Evolutionary conservation across 1,140 invertebrate species (phyloP).

Genomic region (Drosophila bipectinata): DNA sequence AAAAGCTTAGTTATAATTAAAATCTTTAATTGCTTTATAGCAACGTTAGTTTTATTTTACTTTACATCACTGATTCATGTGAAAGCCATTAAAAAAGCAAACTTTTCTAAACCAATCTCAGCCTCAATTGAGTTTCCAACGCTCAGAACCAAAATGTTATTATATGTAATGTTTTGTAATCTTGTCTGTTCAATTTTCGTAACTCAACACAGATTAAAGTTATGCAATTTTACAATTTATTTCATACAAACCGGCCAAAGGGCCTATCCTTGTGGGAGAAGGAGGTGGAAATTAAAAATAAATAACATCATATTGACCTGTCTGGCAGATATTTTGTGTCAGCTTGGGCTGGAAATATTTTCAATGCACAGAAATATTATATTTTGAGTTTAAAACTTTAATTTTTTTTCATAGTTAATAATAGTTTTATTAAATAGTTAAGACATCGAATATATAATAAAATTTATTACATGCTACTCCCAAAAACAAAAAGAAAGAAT

Average conservation of each 20-base stretch:
- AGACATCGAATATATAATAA: background rate
- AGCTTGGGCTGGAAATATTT: slow-evolving; percentile 7
- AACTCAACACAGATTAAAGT: slow-evolving; percentile 31
- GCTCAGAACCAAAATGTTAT: slow-evolving; percentile 31
- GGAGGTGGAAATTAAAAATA: slow-evolving; percentile 57
- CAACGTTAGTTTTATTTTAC: too few relatives aligned
- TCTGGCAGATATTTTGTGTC: slow-evolving; percentile 44
- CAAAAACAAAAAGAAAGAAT: background rate
- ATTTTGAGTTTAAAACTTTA: background rate
- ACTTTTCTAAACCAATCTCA: background rate
- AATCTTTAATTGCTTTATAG: background rate
- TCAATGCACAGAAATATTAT: slow-evolving; percentile 1
- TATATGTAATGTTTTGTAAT: slow-evolving; percentile 21
- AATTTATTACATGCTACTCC: background rate
- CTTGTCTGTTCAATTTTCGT: slow-evolving; percentile 16
- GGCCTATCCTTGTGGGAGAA: slow-evolving; percentile 14
- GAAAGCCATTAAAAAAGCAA: too few relatives aligned
- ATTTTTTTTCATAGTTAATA: too few relatives aligned
- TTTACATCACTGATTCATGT: too few relatives aligned
- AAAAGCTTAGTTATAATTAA: background rate
- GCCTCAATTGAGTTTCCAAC: slow-evolving; percentile 1
- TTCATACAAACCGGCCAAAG: slow-evolving; percentile 1
- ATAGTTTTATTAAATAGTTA: background rate
- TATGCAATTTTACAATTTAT: slow-evolving; percentile 36
- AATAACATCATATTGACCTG: slow-evolving; percentile 58